These are phyloP conservation scores for Dynastes hyllus DNA, from an alignment of 2,888 invertebrate species.

Conservation along the genomic window DNA sequence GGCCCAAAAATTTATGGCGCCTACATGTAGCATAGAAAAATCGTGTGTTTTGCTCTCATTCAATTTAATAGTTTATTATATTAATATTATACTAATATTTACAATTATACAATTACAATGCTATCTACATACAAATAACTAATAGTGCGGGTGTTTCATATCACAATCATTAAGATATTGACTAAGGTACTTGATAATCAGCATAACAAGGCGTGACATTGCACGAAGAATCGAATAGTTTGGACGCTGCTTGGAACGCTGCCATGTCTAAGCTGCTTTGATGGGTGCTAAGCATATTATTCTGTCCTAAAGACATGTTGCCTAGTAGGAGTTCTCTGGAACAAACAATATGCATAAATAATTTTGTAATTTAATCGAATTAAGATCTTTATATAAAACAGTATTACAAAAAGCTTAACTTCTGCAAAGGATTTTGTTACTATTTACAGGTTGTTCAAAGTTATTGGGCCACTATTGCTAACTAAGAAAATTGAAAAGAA, in stretches of 20 bases:
- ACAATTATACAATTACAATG: constrained; percentile 42
- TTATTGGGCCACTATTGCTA: too few relatives aligned
- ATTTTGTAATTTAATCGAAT: too few relatives aligned
- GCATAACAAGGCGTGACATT: constrained; percentile 66
- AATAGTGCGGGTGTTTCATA: constrained; percentile 31
- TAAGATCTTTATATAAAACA: too few relatives aligned
- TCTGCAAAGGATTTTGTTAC: too few relatives aligned
- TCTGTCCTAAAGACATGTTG: constrained; percentile 66
- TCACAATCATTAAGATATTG: constrained; percentile 46
- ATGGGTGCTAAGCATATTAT: constrained; percentile 62
- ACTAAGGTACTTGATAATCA: constrained; percentile 66
- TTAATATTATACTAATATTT: constrained; percentile 24
- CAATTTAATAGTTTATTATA: background rate
- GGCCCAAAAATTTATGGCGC: too few relatives aligned
- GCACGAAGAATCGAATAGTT: constrained; percentile 68
- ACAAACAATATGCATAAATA: constrained; percentile 50
- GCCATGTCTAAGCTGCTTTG: constrained; percentile 68
- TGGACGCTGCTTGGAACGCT: constrained; percentile 69
- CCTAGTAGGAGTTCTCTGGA: constrained; percentile 68
- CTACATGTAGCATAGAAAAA: background rate
- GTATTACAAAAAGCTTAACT: too few relatives aligned
- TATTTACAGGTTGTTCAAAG: too few relatives aligned
- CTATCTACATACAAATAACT: constrained; percentile 27
- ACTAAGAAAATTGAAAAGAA: too few relatives aligned
- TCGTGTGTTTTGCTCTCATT: background rate